phyloP scores from a whole-genome alignment of 2,888 invertebrate genomes.

The Lithodes maja region DNA sequence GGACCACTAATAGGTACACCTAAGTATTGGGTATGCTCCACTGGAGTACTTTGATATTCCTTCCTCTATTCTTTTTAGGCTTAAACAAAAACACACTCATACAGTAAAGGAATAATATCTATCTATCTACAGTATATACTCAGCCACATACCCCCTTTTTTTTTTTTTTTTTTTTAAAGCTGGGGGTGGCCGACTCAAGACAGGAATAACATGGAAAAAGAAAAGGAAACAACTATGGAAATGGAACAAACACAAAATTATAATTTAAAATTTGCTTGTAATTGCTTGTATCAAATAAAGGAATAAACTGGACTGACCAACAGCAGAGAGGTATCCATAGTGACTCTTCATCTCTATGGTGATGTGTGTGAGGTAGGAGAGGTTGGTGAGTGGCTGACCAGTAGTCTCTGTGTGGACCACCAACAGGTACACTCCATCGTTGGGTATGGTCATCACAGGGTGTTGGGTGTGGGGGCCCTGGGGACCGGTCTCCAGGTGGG shows the following conservation, averaged over 20 bases:
- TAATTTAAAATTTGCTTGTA: no score
- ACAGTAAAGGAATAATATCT: no score
- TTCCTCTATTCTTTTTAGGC: no score
- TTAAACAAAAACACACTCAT: no score
- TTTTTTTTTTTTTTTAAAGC: no score
- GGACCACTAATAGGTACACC: no score
- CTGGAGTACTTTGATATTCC: no score
- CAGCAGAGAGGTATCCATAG: slow-evolving; percentile 91
- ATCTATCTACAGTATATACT: no score
- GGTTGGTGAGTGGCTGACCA: slow-evolving; percentile 72
- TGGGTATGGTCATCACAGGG: slow-evolving; percentile 79
- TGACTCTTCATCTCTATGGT: slow-evolving; percentile 84
- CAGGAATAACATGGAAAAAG: not conserved
- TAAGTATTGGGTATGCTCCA: no score
- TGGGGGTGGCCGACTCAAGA: not conserved
- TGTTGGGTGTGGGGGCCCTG: slow-evolving; percentile 73
- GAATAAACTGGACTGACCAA: slow-evolving; percentile 79
- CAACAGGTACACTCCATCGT: slow-evolving; percentile 85
- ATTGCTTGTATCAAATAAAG: no score
- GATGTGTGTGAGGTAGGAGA: slow-evolving; percentile 79
- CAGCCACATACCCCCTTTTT: no score
- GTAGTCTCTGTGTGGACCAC: slow-evolving; percentile 76
- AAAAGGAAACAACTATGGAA: not conserved
- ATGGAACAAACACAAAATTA: not conserved
- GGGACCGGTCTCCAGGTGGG: slow-evolving; percentile 18